Evolutionary conservation across 2,113 vertebrate genomes (phyloP).

Genomic region (Phylloscopus trochilus): DNA sequence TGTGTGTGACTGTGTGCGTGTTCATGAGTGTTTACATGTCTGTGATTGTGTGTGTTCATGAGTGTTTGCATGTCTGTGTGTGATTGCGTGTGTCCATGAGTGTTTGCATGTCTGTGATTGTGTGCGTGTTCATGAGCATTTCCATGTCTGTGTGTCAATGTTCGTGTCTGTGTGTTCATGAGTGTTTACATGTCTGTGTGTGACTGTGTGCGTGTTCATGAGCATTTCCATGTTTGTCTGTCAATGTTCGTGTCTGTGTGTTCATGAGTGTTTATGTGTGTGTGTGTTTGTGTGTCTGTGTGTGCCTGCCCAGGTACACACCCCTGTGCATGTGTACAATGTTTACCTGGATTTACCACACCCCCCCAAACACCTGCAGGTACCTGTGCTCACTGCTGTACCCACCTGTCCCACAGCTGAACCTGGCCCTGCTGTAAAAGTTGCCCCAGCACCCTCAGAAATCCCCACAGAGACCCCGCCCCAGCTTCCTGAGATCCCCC

Average conservation of each 20-base stretch:
- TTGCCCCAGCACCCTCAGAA: background rate
- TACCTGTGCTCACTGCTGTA: background rate
- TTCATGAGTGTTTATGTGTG: background rate
- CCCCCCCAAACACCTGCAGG: background rate
- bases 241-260: background rate
- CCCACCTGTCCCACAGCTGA: background rate
- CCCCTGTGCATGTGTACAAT: no score
- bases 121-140: no score
- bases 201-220: background rate
- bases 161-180: no score
- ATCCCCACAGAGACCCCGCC: background rate
- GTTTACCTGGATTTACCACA: background rate
- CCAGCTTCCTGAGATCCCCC: background rate
- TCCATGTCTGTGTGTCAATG: no score
- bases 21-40: no score
- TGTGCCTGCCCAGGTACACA: no score
- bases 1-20: rapidly evolving
- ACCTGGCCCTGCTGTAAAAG: rapidly evolving
- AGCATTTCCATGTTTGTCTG: rapidly evolving
- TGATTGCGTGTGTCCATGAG: no score
- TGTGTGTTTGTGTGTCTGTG: background rate
- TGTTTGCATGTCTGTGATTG: background rate
- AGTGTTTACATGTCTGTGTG: no score
- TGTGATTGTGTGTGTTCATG: background rate
- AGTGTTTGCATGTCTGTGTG: no score